Conservation (phyloP, 2,113 vertebrate genomes). For the Lonchura striata region DNA sequence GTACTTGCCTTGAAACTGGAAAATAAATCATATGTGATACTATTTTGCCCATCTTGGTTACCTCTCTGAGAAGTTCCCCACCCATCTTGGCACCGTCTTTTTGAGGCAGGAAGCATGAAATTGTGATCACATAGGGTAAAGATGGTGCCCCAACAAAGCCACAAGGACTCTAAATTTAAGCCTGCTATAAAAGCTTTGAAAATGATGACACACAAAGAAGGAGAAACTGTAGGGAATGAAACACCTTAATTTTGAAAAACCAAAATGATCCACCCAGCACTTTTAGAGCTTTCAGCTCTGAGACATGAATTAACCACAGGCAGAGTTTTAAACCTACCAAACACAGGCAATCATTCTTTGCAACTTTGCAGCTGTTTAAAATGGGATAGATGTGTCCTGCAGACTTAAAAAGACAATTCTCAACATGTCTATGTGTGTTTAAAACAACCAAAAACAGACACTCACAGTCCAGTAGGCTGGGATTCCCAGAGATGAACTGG, state of each 20-base stretch:
- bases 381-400: neutral
- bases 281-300: constrained; percentile 53
- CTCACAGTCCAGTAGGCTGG: neutral
- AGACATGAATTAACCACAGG: constrained; percentile 57
- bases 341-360: constrained; percentile 29
- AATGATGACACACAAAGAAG: constrained; percentile 61
- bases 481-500: neutral
- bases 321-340: constrained; percentile 18
- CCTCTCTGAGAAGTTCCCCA: neutral
- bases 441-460: neutral
- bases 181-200: constrained; percentile 57
- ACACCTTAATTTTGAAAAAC: constrained; percentile 66
- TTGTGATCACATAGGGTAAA: constrained; percentile 21
- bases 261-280: constrained; percentile 53
- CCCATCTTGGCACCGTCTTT: neutral
- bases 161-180: constrained; percentile 56
- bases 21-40: neutral
- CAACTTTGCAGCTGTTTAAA: constrained; percentile 10
- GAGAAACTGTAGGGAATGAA: constrained; percentile 41
- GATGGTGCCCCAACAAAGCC: constrained; percentile 36
- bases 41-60: neutral
- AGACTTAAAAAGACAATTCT: neutral
- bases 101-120: constrained; percentile 31
- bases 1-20: neutral
- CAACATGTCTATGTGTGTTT: neutral